Percentiles rank a stretch among this genome's conserved stretches.
phyloP scores from a whole-genome alignment of 2,113 vertebrate genomes.

The Leptobrachium ailaonicum region DNA sequence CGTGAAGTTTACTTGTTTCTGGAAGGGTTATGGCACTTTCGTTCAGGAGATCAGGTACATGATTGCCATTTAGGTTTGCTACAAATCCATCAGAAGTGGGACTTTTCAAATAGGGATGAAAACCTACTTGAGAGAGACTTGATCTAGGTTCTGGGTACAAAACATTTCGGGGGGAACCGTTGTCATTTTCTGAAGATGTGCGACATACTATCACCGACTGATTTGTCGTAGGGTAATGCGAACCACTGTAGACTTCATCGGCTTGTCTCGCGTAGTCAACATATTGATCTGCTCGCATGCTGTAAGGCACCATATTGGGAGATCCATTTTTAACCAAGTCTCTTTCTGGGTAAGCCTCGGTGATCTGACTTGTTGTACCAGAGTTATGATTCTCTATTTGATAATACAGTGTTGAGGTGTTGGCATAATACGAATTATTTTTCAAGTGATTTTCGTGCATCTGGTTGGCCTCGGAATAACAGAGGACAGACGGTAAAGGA shows the following conservation, averaged over 20 bases:
- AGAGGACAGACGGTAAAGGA: constrained; percentile 84
- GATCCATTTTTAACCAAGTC: constrained; percentile 72
- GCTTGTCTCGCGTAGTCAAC: constrained; percentile 75
- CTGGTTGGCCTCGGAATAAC: constrained; percentile 80
- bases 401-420: constrained; percentile 86
- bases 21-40: constrained; percentile 77
- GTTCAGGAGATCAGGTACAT: constrained; percentile 73
- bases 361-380: constrained; percentile 70
- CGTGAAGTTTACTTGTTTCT: constrained; percentile 84
- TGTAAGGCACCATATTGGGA: constrained; percentile 81
- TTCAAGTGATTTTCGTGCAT: constrained; percentile 83
- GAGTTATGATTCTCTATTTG: constrained; percentile 82
- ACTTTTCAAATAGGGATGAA: constrained; percentile 92
- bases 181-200: constrained; percentile 77
- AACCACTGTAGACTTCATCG: constrained; percentile 69
- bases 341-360: constrained; percentile 81
- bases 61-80: constrained; percentile 69
- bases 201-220: constrained; percentile 79
- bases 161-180: constrained; percentile 69
- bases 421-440: constrained; percentile 81
- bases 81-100: constrained; percentile 81
- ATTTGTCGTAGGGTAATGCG: constrained; percentile 76
- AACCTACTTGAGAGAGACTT: constrained; percentile 79
- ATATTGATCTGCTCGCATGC: constrained; percentile 81
- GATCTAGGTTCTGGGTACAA: constrained; percentile 76